Evolutionary conservation across 2,888 invertebrate genomes (phyloP).

Genomic region (Cylloceria caligata): DNA sequence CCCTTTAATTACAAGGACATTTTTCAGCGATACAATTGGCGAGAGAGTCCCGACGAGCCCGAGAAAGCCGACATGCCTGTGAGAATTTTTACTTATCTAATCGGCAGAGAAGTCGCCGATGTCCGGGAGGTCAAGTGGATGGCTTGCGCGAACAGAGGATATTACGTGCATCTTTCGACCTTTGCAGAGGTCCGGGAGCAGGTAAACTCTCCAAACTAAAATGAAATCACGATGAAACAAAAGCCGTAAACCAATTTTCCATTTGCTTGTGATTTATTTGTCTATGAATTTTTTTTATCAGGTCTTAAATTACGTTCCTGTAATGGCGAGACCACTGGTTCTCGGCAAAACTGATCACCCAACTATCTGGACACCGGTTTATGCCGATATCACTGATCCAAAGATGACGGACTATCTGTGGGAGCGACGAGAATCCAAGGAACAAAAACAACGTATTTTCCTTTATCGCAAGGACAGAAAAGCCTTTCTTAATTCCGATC

Average conservation of each 20-base stretch:
- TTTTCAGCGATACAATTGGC: constrained; percentile 96
- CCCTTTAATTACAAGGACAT: constrained; percentile 97
- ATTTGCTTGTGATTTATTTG: too few relatives aligned
- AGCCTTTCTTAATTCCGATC: constrained; percentile 87
- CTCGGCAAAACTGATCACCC: constrained; percentile 93
- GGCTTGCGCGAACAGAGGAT: constrained; percentile 99
- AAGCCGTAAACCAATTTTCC: too few relatives aligned
- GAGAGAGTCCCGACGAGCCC: constrained; percentile 86
- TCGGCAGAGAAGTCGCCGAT: constrained; percentile 95
- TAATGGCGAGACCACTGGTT: constrained; percentile 98
- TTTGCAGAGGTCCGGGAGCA: constrained; percentile 99
- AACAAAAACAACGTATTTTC: constrained; percentile 91
- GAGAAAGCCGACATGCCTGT: constrained; percentile 89
- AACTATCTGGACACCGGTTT: constrained; percentile 98
- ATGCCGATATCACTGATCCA: constrained; percentile 96
- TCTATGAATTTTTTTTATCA: constrained; percentile 55
- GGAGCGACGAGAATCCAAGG: constrained; percentile 93
- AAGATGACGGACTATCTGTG: constrained; percentile 96
- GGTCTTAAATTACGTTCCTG: constrained; percentile 96
- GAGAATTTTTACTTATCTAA: constrained; percentile 98
- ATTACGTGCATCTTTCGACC: constrained; percentile 98
- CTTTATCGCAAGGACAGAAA: constrained; percentile 88
- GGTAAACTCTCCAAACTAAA: constrained; percentile 85
- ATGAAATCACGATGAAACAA: too few relatives aligned
- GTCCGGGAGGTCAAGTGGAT: constrained; percentile 98